These are phyloP conservation scores for Pseudomyrmex concolor DNA, from an alignment of 1,140 invertebrate genomes.

Conservation along the genomic window DNA sequence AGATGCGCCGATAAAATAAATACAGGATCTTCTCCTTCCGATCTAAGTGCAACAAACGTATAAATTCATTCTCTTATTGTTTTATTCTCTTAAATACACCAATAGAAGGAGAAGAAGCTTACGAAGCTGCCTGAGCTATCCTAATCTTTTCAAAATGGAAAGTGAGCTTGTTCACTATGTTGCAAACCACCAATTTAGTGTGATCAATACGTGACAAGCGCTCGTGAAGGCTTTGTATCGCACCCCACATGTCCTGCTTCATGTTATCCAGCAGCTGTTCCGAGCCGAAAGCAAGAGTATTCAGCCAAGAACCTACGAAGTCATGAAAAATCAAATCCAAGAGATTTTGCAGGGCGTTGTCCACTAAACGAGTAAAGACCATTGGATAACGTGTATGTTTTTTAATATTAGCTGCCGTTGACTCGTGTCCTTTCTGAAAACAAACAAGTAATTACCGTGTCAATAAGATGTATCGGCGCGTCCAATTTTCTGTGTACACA, in stretches of 20 bases:
- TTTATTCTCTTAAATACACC: not conserved
- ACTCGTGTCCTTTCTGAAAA: slow-evolving; percentile 79
- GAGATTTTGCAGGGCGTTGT: slow-evolving; percentile 92
- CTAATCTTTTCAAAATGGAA: slow-evolving; percentile 94
- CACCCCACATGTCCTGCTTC: slow-evolving; percentile 94
- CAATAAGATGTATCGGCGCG: not conserved
- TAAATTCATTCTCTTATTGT: not conserved
- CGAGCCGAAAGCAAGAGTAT: slow-evolving; percentile 87
- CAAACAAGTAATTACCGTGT: not conserved
- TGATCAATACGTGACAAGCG: slow-evolving; percentile 91
- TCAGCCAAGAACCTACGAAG: slow-evolving; percentile 91
- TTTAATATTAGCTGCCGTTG: slow-evolving; percentile 71
- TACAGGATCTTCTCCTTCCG: slow-evolving; percentile 87
- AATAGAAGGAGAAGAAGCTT: slow-evolving; percentile 82
- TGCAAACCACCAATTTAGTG: slow-evolving; percentile 92
- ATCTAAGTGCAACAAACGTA: slow-evolving; percentile 80
- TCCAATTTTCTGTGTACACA: not conserved
- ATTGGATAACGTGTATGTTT: slow-evolving; percentile 86
- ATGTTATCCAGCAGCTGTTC: slow-evolving; percentile 87
- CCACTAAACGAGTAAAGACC: slow-evolving; percentile 92
- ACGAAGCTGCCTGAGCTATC: slow-evolving; percentile 90
- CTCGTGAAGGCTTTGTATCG: slow-evolving; percentile 90
- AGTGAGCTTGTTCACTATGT: slow-evolving; percentile 92
- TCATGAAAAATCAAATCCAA: slow-evolving; percentile 92
- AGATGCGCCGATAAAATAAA: slow-evolving; percentile 92